These are phyloP conservation scores for Metaphire vulgaris DNA, from an alignment of 1,140 invertebrate genomes.

Conservation along the genomic window DNA sequence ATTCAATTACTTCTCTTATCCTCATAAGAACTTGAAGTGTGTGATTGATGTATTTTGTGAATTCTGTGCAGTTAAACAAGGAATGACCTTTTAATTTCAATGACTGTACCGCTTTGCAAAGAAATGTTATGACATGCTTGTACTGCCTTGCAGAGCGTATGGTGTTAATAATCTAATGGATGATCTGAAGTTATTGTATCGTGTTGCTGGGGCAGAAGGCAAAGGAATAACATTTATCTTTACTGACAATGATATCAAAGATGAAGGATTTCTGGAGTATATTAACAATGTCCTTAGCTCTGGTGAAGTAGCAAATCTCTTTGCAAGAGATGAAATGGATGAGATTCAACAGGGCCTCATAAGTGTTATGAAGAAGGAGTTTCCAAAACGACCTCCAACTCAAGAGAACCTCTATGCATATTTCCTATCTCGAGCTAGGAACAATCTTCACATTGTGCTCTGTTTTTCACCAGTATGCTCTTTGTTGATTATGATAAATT, in stretches of 20 bases:
- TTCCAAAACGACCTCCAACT: slow-evolving; percentile 77
- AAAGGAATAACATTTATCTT: slow-evolving; percentile 96
- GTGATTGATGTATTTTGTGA: too few relatives aligned
- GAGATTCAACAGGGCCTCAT: slow-evolving; percentile 92
- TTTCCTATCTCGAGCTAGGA: slow-evolving; percentile 79
- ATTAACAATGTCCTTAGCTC: slow-evolving; percentile 53
- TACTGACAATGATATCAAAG: slow-evolving; percentile 56
- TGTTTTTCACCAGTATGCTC: slow-evolving; percentile 79
- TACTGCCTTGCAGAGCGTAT: slow-evolving; percentile 72
- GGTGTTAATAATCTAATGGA: slow-evolving; percentile 92
- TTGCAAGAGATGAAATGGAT: slow-evolving; percentile 87
- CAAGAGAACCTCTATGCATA: slow-evolving; percentile 90
- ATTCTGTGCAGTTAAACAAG: too few relatives aligned
- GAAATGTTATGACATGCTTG: too few relatives aligned
- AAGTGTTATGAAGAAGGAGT: slow-evolving; percentile 87
- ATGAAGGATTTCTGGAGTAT: slow-evolving; percentile 52
- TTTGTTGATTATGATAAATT: not conserved
- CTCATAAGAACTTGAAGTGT: too few relatives aligned
- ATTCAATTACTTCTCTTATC: too few relatives aligned
- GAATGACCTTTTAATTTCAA: too few relatives aligned
- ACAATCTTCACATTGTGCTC: slow-evolving; percentile 88
- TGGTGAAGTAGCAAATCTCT: slow-evolving; percentile 72
- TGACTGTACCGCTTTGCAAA: too few relatives aligned
- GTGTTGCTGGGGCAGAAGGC: slow-evolving; percentile 80
- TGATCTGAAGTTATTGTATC: slow-evolving; percentile 84